A percentile compares a stretch with the other conserved stretches of the same genome.
phyloP scores from a whole-genome alignment of 92 coral and sea anemone species.

The Phenganax marumi region DNA sequence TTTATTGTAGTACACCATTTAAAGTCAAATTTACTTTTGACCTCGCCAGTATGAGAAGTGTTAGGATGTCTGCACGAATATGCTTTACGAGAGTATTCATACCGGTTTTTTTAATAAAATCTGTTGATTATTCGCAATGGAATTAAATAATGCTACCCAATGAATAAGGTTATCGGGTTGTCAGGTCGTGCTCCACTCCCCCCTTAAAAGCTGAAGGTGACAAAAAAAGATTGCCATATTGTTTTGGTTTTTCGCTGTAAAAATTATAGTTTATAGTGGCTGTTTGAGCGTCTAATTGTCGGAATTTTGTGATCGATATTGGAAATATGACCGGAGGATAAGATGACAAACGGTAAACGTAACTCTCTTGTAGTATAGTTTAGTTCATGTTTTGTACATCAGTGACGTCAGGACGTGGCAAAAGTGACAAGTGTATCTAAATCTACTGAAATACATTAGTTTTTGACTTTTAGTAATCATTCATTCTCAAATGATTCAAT shows the following conservation, averaged over 20 bases:
- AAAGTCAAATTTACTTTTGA: too few relatives aligned
- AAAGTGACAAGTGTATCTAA: neutral
- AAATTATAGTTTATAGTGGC: neutral
- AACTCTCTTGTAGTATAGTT: neutral
- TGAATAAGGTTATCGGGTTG: neutral
- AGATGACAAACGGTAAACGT: slow-evolving; percentile 23
- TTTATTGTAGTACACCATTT: neutral
- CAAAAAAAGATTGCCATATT: neutral
- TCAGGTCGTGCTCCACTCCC: slow-evolving; percentile 18
- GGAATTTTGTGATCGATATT: neutral
- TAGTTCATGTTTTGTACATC: neutral
- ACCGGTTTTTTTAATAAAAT: too few relatives aligned
- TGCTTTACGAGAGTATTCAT: too few relatives aligned
- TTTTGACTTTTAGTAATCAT: too few relatives aligned
- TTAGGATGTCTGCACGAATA: too few relatives aligned
- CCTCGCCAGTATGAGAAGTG: too few relatives aligned
- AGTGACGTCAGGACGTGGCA: slow-evolving; percentile 6
- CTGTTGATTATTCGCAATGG: too few relatives aligned
- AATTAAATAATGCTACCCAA: neutral
- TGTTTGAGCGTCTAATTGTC: neutral
- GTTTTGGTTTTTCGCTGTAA: neutral
- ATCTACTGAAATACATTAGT: too few relatives aligned
- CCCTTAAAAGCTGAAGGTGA: slow-evolving; percentile 37
- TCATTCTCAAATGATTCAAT: too few relatives aligned
- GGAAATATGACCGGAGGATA: slow-evolving; percentile 8